These are phyloP conservation scores for Brienomyrus longianalis DNA, from an alignment of 2,113 vertebrate species.

Conservation along the genomic window DNA sequence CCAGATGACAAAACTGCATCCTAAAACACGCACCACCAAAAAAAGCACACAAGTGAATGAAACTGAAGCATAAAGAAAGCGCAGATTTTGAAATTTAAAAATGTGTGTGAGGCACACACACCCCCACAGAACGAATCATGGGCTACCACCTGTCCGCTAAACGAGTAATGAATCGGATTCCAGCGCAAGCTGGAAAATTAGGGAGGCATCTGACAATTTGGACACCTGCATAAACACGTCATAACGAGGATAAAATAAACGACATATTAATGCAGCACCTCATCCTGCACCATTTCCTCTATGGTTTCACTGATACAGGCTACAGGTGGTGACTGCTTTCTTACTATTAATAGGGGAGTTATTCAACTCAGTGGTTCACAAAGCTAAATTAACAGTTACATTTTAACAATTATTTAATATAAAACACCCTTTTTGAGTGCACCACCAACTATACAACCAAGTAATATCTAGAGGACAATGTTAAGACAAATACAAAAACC, in stretches of 20 bases:
- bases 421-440: neutral
- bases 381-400: neutral
- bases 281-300: neutral
- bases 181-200: neutral
- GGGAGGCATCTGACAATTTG: neutral
- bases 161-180: neutral
- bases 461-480: neutral
- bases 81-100: neutral
- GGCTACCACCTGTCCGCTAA: neutral
- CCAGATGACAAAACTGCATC: neutral
- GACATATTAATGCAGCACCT: neutral
- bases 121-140: neutral
- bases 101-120: neutral
- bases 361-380: neutral
- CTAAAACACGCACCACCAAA: neutral
- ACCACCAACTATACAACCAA: neutral
- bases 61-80: neutral
- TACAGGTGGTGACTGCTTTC: neutral
- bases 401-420: neutral
- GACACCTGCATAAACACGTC: neutral
- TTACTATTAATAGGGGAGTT: neutral
- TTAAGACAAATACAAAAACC: neutral
- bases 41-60: neutral
- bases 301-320: neutral
- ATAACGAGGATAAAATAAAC: neutral